phyloP scores from a whole-genome alignment of 2,113 vertebrate species.

The Callaeas wilsoni region DNA sequence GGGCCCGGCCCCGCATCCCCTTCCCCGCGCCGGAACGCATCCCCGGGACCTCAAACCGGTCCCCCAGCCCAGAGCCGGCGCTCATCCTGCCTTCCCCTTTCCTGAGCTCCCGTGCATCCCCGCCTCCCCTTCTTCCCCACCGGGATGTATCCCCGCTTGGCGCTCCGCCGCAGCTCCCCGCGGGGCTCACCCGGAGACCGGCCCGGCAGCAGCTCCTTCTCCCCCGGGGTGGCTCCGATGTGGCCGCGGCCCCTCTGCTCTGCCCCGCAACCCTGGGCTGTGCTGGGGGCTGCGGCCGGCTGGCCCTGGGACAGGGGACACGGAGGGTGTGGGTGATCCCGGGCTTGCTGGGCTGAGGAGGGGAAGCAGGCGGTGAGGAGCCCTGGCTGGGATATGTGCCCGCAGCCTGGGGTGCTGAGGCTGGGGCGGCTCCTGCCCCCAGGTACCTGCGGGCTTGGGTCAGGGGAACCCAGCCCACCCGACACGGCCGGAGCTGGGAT shows the following conservation, averaged over 20 bases:
- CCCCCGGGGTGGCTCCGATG: accelerated
- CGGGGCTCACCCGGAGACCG: background rate
- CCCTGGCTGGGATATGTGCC: too few species aligned
- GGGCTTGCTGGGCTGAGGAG: background rate
- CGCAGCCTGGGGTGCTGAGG: background rate
- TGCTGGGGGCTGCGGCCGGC: background rate
- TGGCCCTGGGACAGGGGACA: background rate
- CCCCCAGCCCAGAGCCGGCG: background rate
- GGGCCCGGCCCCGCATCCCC: background rate
- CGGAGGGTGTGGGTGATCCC: background rate
- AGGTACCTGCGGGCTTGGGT: background rate
- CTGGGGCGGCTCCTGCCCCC: background rate
- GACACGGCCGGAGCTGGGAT: accelerated
- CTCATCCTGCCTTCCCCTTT: background rate
- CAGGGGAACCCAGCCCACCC: background rate
- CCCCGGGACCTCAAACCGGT: background rate
- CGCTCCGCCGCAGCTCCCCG: background rate
- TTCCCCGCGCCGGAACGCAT: background rate
- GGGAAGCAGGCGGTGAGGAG: background rate
- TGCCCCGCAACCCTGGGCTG: background rate
- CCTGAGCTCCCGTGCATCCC: background rate
- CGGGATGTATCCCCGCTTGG: background rate
- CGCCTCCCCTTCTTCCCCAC: background rate
- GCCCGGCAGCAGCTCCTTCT: background rate
- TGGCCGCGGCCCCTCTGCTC: background rate